Evolutionary conservation across 2,797 vertebrate genomes (phyloP).

Genomic region (Cirrhinus molitorella): DNA sequence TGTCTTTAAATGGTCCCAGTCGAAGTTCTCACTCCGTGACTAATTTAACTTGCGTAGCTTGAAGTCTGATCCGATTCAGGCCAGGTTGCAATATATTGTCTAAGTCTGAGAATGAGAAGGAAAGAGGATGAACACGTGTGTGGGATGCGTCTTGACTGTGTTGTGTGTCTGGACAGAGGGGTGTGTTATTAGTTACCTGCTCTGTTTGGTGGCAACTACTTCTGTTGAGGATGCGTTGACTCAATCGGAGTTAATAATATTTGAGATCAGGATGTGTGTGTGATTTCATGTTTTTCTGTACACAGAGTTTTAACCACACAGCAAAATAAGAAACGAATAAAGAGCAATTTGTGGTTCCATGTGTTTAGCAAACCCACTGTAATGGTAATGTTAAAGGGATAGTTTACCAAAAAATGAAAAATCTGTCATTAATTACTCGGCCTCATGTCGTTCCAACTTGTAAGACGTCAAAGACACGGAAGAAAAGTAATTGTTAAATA

Average conservation of each 20-base stretch:
- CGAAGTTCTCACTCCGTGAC: background rate
- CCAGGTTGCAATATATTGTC: background rate
- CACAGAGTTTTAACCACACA: background rate
- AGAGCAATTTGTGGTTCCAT: background rate
- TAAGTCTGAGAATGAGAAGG: background rate
- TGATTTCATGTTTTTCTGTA: slow-evolving; percentile 10
- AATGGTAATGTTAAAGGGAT: background rate
- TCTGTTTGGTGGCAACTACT: slow-evolving; percentile 78
- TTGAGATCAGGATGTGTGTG: slow-evolving; percentile 51
- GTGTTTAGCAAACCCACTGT: background rate
- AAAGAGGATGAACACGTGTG: background rate
- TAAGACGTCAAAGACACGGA: too few species aligned
- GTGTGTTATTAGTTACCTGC: slow-evolving; percentile 63
- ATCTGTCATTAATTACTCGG: too few species aligned
- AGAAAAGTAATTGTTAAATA: too few species aligned
- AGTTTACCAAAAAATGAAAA: too few species aligned
- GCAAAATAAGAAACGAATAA: background rate
- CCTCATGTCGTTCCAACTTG: too few species aligned
- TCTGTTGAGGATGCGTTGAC: slow-evolving; percentile 59
- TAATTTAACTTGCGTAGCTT: background rate
- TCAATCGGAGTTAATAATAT: slow-evolving; percentile 38
- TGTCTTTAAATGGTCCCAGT: background rate
- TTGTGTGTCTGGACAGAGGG: slow-evolving; percentile 1
- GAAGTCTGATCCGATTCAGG: background rate
- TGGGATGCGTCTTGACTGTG: background rate